Conservation (phyloP, 2,113 vertebrate species). For the Nymphicus hollandicus region DNA sequence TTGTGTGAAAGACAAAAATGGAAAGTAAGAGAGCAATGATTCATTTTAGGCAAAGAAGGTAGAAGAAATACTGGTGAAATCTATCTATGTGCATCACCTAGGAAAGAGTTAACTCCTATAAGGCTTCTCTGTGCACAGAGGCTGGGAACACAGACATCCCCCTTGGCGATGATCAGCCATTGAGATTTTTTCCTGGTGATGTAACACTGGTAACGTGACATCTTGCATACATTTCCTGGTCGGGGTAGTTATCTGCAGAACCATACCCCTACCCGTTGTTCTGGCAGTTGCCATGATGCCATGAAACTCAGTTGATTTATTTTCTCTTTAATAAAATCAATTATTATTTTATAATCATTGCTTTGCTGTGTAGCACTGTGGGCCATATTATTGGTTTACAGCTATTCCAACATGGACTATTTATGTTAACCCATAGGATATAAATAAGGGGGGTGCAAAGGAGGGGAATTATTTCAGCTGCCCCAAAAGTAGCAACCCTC, state of each 20-base stretch:
- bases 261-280: neutral
- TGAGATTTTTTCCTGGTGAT: conserved; percentile 56
- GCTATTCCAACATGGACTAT: neutral
- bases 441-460: neutral
- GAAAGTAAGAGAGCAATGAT: neutral
- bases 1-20: neutral
- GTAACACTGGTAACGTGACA: conserved; percentile 50
- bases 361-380: neutral
- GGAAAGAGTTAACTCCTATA: conserved; percentile 49
- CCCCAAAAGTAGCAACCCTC: neutral
- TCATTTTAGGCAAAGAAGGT: neutral
- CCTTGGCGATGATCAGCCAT: conserved; percentile 28
- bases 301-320: neutral
- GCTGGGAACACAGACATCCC: conserved; percentile 31
- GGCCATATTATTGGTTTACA: neutral
- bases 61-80: neutral
- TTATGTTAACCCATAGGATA: neutral
- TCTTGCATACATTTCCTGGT: conserved; percentile 20
- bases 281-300: neutral
- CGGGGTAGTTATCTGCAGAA: neutral
- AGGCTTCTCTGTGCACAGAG: neutral
- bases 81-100: fast-evolving
- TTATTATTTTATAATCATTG: neutral
- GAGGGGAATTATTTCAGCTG: neutral
- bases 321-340: neutral